Conservation (phyloP, 1,140 invertebrate species). For the Physella acuta region DNA sequence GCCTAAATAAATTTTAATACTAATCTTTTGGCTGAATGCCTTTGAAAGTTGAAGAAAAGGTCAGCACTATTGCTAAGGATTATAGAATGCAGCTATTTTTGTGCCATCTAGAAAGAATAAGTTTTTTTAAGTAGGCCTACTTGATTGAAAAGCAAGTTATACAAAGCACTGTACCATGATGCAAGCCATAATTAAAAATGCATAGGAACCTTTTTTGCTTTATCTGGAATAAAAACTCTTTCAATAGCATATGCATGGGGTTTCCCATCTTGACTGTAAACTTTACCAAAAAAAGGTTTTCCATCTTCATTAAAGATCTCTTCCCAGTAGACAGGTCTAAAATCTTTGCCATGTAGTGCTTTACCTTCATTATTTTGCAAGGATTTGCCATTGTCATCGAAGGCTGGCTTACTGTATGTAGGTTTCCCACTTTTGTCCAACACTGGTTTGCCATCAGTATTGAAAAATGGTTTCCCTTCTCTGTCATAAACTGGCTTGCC, state of each 20-base stretch:
- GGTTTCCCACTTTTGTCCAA: constrained; percentile 1
- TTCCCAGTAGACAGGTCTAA: not conserved
- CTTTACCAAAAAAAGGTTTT: not conserved
- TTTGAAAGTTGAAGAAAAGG: too few relatives aligned
- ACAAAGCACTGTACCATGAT: not conserved
- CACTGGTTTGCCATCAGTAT: not conserved
- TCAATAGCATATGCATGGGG: not conserved
- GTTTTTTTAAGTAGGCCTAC: too few relatives aligned
- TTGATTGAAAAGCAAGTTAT: not conserved
- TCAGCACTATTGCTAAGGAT: too few relatives aligned
- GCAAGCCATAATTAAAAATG: too few relatives aligned
- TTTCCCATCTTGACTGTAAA: not conserved
- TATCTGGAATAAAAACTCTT: not conserved
- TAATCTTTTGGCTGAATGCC: too few relatives aligned
- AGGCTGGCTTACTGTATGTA: not conserved
- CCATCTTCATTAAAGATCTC: not conserved
- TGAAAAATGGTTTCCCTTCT: not conserved
- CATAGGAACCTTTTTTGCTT: constrained; percentile 6
- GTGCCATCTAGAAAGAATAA: too few relatives aligned
- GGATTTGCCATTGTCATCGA: not conserved
- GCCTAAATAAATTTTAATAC: too few relatives aligned
- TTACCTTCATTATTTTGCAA: constrained; percentile 8
- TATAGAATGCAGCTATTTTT: too few relatives aligned
- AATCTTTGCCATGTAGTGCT: not conserved
- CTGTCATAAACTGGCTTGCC: not conserved